Evolutionary conservation across 2,113 vertebrate species (phyloP), one percentile per base, ranked within the genome.

Genomic region (Hystrix cristata): DNA sequence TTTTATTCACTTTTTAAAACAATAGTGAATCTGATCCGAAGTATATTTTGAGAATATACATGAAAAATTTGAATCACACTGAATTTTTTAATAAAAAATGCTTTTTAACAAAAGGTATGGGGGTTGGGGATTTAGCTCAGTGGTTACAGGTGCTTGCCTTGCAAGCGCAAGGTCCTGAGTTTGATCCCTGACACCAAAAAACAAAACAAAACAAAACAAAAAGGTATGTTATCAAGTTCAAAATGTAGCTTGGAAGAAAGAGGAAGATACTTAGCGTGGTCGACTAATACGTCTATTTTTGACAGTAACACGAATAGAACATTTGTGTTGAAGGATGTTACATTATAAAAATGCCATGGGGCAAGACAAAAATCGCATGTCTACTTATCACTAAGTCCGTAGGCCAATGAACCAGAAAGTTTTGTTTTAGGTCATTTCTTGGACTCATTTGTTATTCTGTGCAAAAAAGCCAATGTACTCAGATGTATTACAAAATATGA

Each of bases 351-450:
- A 84, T 57, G 60, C 53, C 72, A 93, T 14, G 19, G 82, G 74
- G 46, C 57, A 94, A 94, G 91, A 90, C 92, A 89, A 97, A 65
- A 97, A 91, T 76, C 79, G 67, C 38, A 3, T 80, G 21, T 18
- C 65, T 53, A 65, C 51, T 91, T 95, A 96, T 83, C 69, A 69
- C 85, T 81, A 65, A 92, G 64, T 97, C n/a, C 65, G 27, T 1
- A 65, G 79, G 48, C 55, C 81, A 95, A 94, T 64, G 55, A 60
- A 64, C 51, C 38, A 95, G 72, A 57, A 87, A 43, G 27, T 89
- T 96, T 82, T 82, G 14, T 94, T 84, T 51, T 87, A 62, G 80
- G 23, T 5, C 57, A 90, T 85, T 95, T 91, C 69, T 62, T 12
- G 31, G 31, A 85, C 16, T 91, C 55, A 60, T 94, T 93, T 93